A percentile compares a stretch with the other conserved stretches of the same genome.
phyloP scores from a whole-genome alignment of 2,113 vertebrate species.

The Burhinus bistriatus region DNA sequence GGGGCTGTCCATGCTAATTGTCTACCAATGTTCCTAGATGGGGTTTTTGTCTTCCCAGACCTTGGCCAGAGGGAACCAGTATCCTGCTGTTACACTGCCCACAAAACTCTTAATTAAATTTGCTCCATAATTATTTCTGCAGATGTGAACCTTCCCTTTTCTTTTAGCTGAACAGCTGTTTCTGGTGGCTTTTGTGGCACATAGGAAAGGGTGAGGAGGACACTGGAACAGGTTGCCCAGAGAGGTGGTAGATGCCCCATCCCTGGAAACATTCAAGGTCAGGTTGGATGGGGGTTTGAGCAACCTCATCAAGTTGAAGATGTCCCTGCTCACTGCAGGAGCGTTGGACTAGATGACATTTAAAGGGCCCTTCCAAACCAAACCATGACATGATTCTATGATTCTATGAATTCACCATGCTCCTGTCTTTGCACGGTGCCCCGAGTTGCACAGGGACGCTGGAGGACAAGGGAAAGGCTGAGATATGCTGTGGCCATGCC shows the following conservation, averaged over 20 bases:
- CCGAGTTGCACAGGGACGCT: rapidly evolving
- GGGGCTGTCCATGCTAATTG: not conserved
- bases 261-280: not conserved
- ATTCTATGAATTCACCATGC: not conserved
- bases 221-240: not conserved
- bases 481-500: not conserved
- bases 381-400: not conserved
- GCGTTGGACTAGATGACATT: rapidly evolving
- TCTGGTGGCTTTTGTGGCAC: not conserved
- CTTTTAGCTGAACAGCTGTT: not conserved
- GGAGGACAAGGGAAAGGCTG: not conserved
- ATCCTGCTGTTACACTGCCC: not conserved
- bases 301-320: rapidly evolving
- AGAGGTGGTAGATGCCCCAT: not conserved
- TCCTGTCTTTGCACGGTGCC: not conserved
- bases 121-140: not conserved
- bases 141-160: not conserved
- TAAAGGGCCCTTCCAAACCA: not conserved
- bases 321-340: not conserved
- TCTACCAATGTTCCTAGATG: not conserved
- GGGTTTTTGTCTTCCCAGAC: not conserved
- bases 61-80: not conserved
- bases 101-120: not conserved
- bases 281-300: rapidly evolving
- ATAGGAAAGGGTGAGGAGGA: rapidly evolving